Conservation (phyloP, 2,797 vertebrate species). For the Catamblyrhynchus diadema region DNA sequence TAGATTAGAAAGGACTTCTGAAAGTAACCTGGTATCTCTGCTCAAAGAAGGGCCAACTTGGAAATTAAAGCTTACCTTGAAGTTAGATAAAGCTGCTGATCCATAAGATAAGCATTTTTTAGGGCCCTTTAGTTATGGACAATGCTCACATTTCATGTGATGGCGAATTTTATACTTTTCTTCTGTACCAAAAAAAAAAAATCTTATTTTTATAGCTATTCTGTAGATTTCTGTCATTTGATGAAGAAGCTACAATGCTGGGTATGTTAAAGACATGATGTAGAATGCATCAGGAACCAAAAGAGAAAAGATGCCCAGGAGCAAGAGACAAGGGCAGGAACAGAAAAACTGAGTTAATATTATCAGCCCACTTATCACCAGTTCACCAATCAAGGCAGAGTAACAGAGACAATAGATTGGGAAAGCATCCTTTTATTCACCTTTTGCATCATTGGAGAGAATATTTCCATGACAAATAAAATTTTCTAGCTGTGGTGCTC, state of each 20-base stretch:
- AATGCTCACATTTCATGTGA: not conserved
- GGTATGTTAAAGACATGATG: not conserved
- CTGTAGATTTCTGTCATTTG: not conserved
- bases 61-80: not conserved
- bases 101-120: not conserved
- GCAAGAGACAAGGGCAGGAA: not conserved
- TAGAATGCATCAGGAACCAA: not conserved
- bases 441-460: not conserved
- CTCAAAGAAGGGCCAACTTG: not conserved
- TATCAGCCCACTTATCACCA: not conserved
- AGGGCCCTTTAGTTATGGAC: not conserved
- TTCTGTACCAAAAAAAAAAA: not conserved
- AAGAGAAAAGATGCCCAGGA: not conserved
- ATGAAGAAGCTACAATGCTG: not conserved
- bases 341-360: not conserved
- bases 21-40: not conserved
- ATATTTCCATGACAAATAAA: not conserved
- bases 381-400: not conserved
- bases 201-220: not conserved
- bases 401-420: not conserved
- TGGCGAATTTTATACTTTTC: not conserved
- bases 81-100: not conserved
- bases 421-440: not conserved
- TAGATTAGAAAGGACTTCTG: not conserved
- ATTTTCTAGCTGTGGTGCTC: not conserved